A percentile compares a stretch with the other conserved stretches of the same genome.
Conservation (phyloP, 2,888 invertebrate genomes). For the Dione juno region DNA sequence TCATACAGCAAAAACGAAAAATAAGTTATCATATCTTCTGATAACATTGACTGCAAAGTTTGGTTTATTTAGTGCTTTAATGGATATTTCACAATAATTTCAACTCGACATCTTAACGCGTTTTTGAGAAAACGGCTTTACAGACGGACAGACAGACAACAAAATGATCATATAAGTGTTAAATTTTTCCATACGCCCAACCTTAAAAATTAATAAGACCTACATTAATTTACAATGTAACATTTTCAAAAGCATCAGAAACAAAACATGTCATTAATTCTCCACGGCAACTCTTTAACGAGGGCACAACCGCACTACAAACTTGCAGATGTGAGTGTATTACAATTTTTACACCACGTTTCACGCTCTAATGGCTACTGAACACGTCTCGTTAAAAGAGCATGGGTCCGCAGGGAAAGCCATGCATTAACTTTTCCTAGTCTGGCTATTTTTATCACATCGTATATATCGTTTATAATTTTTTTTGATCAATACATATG, state of each 20-base stretch:
- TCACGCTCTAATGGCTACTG: conserved; percentile 13
- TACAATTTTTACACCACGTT: conserved; percentile 7
- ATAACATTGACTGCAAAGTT: too few species aligned
- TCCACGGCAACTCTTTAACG: background rate
- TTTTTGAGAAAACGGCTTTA: too few species aligned
- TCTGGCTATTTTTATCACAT: background rate
- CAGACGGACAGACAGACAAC: too few species aligned
- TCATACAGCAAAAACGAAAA: background rate
- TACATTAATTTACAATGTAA: background rate
- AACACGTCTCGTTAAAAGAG: conserved; percentile 13
- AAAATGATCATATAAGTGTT: too few species aligned
- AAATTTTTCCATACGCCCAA: too few species aligned
- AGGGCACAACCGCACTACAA: conserved; percentile 8
- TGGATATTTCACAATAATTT: too few species aligned
- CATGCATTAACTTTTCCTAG: background rate
- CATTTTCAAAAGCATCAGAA: background rate
- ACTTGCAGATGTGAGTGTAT: conserved; percentile 4
- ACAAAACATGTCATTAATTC: conserved; percentile 2
- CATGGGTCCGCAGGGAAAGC: background rate
- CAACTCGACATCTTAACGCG: too few species aligned
- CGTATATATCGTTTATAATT: background rate
- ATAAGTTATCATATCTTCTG: too few species aligned
- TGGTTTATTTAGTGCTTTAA: too few species aligned
- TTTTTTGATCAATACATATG: background rate
- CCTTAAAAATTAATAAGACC: background rate